Evolutionary conservation across 2,797 vertebrate species (phyloP).

Genomic region (Pipistrellus pygmaeus): DNA sequence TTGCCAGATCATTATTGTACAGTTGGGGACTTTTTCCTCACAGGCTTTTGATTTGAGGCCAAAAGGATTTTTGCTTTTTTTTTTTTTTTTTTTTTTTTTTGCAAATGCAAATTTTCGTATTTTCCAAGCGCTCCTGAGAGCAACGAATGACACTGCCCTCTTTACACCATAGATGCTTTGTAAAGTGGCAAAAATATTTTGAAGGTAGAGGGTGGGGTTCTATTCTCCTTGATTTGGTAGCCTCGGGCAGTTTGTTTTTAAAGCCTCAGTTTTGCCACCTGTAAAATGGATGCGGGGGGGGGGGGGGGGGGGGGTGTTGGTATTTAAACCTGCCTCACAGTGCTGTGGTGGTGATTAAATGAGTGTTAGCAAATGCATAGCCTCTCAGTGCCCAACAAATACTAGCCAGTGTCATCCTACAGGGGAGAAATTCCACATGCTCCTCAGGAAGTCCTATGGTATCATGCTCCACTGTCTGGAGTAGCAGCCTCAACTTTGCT

Average conservation of each 20-base stretch:
- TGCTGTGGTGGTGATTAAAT: not conserved
- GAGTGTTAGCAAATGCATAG: not conserved
- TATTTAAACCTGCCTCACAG: not conserved
- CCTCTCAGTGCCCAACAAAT: not conserved
- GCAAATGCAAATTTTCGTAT: not conserved
- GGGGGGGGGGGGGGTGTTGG: too few species aligned
- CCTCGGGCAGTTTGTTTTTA: not conserved
- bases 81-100: not conserved
- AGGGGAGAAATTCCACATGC: not conserved
- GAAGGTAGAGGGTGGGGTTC: not conserved
- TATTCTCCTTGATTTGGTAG: not conserved
- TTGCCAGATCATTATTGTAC: not conserved
- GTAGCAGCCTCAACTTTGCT: not conserved
- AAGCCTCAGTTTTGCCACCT: slow-evolving; percentile 16
- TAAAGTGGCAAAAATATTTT: not conserved
- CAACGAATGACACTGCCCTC: not conserved
- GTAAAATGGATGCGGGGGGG: not conserved
- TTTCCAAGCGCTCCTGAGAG: slow-evolving; percentile 41
- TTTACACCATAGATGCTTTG: not conserved
- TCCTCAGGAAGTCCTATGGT: not conserved
- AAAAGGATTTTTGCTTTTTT: not conserved
- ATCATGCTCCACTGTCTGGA: not conserved
- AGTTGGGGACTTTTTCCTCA: not conserved
- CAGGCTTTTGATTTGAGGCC: slow-evolving; percentile 40
- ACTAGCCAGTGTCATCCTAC: not conserved